Percentiles rank a stretch among this genome's conserved stretches.
These are phyloP conservation scores for Drosophila suzukii DNA, from an alignment of 1,140 invertebrate genomes.

Conservation along the genomic window DNA sequence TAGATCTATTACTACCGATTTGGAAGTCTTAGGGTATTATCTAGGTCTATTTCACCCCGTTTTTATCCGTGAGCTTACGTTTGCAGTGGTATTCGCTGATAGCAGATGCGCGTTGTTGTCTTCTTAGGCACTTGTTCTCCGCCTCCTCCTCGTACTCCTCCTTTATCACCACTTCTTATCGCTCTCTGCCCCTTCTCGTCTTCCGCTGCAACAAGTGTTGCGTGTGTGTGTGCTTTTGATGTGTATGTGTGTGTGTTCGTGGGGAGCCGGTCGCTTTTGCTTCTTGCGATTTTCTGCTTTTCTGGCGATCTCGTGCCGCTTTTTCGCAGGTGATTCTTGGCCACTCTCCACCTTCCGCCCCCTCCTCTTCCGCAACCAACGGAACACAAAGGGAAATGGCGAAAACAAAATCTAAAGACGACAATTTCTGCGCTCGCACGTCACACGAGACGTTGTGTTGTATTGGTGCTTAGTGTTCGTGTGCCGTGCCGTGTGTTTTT, in stretches of 20 bases:
- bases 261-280: conserved; percentile 44
- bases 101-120: conserved; percentile 41
- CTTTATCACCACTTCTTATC: conserved; percentile 9
- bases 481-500: conserved; percentile 46
- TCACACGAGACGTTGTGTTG: conserved; percentile 36
- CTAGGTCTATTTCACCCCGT: background rate
- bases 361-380: conserved; percentile 9
- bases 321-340: conserved; percentile 52
- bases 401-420: conserved; percentile 53
- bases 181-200: conserved; percentile 24
- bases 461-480: conserved; percentile 36
- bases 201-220: conserved; percentile 67
- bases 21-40: background rate
- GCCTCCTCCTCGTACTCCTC: conserved; percentile 6
- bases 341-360: conserved; percentile 1
- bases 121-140: conserved; percentile 37
- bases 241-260: conserved; percentile 29
- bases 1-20: background rate
- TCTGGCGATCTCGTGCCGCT: conserved; percentile 56
- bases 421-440: conserved; percentile 50
- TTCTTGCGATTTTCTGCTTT: conserved; percentile 41
- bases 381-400: conserved; percentile 43
- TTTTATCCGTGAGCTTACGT: conserved; percentile 22
- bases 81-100: conserved; percentile 42
- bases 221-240: conserved; percentile 31